Percentiles rank a stretch among this genome's conserved stretches.
These are phyloP conservation scores for Oceanodroma leucorhoa DNA, from an alignment of 2,797 vertebrate species.

Conservation along the genomic window DNA sequence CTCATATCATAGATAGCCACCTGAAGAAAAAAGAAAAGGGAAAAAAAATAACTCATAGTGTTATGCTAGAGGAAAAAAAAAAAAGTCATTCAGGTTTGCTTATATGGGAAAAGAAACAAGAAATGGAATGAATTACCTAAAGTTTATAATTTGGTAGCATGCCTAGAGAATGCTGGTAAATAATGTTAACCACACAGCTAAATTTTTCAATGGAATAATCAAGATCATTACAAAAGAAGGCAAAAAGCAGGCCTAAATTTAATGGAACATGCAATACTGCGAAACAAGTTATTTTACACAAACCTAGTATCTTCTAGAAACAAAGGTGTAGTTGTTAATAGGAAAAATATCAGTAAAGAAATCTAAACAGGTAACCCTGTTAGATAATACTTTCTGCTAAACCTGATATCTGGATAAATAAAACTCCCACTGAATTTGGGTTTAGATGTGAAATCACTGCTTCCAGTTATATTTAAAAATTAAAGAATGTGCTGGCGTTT, in stretches of 20 bases:
- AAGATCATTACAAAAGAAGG: not conserved
- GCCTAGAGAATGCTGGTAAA: not conserved
- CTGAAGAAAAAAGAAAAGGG: not conserved
- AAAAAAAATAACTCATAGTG: not conserved
- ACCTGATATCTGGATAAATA: not conserved
- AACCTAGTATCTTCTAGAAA: not conserved
- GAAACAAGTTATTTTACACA: not conserved
- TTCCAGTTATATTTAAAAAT: not conserved
- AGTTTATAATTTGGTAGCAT: not conserved
- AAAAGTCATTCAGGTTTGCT: accelerated
- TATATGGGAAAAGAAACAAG: not conserved
- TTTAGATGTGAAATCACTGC: not conserved
- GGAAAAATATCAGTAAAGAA: not conserved
- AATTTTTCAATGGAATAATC: not conserved
- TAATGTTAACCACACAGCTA: not conserved
- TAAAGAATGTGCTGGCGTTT: not conserved
- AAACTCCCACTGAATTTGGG: not conserved
- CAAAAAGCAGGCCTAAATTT: not conserved
- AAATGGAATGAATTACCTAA: not conserved
- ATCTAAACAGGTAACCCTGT: not conserved
- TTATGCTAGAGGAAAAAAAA: not conserved
- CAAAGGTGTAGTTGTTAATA: not conserved
- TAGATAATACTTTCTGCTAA: not conserved
- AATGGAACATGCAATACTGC: not conserved
- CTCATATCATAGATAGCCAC: not conserved